Evolutionary conservation across 2,888 invertebrate genomes (phyloP).

Genomic region (Petrolisthes cinctipes): DNA sequence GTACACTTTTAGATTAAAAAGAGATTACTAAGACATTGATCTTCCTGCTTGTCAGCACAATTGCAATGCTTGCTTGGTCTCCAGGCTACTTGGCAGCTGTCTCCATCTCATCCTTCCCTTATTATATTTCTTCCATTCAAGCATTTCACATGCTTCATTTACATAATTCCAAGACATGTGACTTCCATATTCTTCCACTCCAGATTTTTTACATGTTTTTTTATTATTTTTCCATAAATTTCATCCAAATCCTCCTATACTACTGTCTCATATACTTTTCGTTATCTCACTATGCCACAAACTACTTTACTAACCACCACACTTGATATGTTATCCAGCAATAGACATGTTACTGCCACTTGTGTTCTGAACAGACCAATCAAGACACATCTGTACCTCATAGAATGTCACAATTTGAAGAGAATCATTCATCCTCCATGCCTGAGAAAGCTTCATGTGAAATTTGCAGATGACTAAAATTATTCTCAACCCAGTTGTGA

Average conservation of each 20-base stretch:
- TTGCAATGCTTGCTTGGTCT: neutral
- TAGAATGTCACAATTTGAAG: neutral
- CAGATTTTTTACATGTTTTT: too few species aligned
- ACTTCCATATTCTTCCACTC: too few species aligned
- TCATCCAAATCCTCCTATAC: too few species aligned
- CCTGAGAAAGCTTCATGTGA: conserved; percentile 14
- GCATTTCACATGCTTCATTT: too few species aligned
- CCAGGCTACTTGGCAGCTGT: neutral
- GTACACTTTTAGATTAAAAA: conserved; percentile 48
- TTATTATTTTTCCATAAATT: too few species aligned
- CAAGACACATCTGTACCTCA: neutral
- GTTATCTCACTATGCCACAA: neutral
- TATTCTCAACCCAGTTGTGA: conserved; percentile 33
- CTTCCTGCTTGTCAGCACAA: neutral
- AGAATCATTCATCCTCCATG: conserved; percentile 7
- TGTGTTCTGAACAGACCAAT: neutral
- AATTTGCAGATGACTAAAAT: conserved; percentile 20
- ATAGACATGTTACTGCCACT: neutral
- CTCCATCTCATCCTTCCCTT: too few species aligned
- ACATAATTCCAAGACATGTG: too few species aligned
- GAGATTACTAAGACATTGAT: conserved; percentile 48
- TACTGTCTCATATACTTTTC: neutral
- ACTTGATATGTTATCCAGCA: conserved; percentile 11
- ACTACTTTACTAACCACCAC: neutral
- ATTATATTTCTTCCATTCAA: too few species aligned